phyloP scores from a whole-genome alignment of 2,797 vertebrate genomes.

The Eutrigla gurnardus region DNA sequence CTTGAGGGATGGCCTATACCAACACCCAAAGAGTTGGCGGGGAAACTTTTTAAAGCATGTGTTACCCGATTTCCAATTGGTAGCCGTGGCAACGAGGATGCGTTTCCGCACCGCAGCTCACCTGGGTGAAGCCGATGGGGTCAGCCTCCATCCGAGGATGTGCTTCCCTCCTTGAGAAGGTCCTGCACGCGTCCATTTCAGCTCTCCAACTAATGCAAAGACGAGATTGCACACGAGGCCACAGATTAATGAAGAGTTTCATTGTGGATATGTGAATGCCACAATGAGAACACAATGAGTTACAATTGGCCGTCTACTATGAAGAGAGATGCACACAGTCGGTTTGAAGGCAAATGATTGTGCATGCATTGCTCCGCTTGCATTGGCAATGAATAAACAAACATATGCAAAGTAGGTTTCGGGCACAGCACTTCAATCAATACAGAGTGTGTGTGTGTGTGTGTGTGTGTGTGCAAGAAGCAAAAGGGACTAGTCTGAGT shows the following conservation, averaged over 20 bases:
- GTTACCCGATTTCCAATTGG: slow-evolving; percentile 3
- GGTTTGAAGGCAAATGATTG: slow-evolving; percentile 34
- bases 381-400: slow-evolving; percentile 50
- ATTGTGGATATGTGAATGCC: slow-evolving; percentile 17
- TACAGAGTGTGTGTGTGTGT: not conserved
- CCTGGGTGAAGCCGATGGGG: slow-evolving; percentile 96
- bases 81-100: not conserved
- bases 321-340: slow-evolving; percentile 28
- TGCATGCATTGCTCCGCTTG: slow-evolving; percentile 29
- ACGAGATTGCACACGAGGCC: slow-evolving; percentile 27
- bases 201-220: slow-evolving; percentile 89
- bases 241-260: slow-evolving; percentile 29
- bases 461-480: slow-evolving; percentile 14
- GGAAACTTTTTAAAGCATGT: slow-evolving; percentile 2
- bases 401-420: slow-evolving; percentile 51
- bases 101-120: slow-evolving; percentile 48
- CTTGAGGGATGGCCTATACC: slow-evolving; percentile 38
- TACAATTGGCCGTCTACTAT: slow-evolving; percentile 23
- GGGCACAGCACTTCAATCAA: slow-evolving; percentile 39
- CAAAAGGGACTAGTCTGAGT: slow-evolving; percentile 31
- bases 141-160: no score
- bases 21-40: slow-evolving; percentile 22
- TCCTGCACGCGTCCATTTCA: slow-evolving; percentile 95
- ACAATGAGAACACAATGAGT: slow-evolving; percentile 36
- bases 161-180: no score